phyloP scores from a whole-genome alignment of 2,113 vertebrate genomes.

The Thymallus thymallus region DNA sequence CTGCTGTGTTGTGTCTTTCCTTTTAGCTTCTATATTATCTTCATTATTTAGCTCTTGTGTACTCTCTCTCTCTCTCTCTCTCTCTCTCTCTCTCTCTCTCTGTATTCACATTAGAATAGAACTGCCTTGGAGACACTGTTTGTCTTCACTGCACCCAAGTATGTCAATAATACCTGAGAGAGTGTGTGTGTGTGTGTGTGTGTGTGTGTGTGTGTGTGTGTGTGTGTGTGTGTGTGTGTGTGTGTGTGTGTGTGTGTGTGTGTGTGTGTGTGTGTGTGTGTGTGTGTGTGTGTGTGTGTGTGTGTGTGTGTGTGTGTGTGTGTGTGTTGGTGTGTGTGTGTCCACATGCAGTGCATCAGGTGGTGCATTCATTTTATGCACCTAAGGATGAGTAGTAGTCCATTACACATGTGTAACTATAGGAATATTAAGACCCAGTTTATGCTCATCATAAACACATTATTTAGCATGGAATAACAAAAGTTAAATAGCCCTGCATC shows the following conservation, averaged over 20 bases:
- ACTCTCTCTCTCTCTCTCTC: too few species aligned
- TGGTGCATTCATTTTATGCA: too few species aligned
- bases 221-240: conserved; percentile 1
- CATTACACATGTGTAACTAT: neutral
- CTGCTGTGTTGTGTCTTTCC: too few species aligned
- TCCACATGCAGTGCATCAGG: too few species aligned
- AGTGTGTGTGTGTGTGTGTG: conserved; percentile 3
- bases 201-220: neutral
- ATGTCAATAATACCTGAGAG: neutral
- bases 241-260: conserved; percentile 4
- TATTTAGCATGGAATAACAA: too few species aligned
- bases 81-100: too few species aligned
- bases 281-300: neutral
- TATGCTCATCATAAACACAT: too few species aligned
- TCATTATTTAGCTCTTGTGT: too few species aligned
- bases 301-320: neutral
- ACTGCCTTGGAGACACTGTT: conserved; percentile 21
- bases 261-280: neutral
- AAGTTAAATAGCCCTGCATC: too few species aligned
- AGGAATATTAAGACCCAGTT: neutral
- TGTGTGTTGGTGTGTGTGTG: neutral
- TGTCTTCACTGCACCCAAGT: conserved; percentile 9
- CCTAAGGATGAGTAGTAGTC: neutral
- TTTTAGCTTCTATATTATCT: neutral
- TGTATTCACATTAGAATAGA: neutral